phyloP scores from a whole-genome alignment of 2,888 invertebrate genomes.

The Dolomedes plantarius region DNA sequence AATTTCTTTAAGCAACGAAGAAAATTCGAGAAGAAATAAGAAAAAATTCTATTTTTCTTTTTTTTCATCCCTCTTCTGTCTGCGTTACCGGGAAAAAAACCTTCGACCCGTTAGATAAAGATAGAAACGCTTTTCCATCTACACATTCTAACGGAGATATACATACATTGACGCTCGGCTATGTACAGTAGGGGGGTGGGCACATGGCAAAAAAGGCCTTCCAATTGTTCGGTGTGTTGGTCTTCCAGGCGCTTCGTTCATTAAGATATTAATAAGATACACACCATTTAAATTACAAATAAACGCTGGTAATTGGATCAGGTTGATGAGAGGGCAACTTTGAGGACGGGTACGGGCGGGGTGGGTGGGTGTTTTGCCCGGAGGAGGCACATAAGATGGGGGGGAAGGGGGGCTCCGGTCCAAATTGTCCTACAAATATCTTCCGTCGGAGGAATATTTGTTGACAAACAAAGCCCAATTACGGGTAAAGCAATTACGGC shows the following conservation, averaged over 20 bases:
- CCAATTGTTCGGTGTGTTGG: constrained; percentile 67
- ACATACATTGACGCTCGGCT: constrained; percentile 47
- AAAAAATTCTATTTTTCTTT: neutral
- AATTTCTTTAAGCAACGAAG: constrained; percentile 37
- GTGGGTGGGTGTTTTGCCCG: constrained; percentile 38
- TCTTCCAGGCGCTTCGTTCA: constrained; percentile 68
- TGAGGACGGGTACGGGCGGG: constrained; percentile 10
- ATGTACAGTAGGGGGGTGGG: constrained; percentile 29
- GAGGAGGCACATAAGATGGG: constrained; percentile 34
- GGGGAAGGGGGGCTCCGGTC: constrained; percentile 44
- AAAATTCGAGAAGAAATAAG: constrained; percentile 24
- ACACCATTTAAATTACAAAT: constrained; percentile 74
- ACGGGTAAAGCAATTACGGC: constrained; percentile 72
- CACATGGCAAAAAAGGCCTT: constrained; percentile 6
- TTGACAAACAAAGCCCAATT: constrained; percentile 73
- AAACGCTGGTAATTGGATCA: constrained; percentile 71
- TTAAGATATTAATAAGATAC: constrained; percentile 73
- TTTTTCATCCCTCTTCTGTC: neutral
- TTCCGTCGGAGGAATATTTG: constrained; percentile 71
- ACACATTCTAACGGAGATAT: constrained; percentile 54
- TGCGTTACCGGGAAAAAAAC: neutral
- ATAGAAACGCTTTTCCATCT: constrained; percentile 8
- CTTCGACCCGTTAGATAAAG: constrained; percentile 1
- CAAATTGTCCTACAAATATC: constrained; percentile 73
- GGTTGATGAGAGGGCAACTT: constrained; percentile 71